phyloP scores from a whole-genome alignment of 2,113 vertebrate genomes.

The Blennius ocellaris region DNA sequence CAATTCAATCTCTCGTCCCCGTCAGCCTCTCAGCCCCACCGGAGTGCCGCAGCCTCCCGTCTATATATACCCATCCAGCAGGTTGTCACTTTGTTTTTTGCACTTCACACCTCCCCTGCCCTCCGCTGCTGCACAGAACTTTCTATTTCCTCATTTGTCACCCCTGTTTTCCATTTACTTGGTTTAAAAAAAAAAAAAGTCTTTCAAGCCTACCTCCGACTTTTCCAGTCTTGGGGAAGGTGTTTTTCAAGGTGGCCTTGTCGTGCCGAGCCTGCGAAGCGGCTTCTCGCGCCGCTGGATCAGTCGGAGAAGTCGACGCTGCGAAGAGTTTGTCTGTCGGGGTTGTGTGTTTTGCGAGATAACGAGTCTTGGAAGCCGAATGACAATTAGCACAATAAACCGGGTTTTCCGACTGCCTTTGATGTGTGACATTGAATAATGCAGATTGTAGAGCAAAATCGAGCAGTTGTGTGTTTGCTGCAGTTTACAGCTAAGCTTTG shows the following conservation, averaged over 20 bases:
- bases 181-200: too few species aligned
- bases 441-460: constrained; percentile 30
- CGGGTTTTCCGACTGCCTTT: constrained; percentile 34
- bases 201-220: constrained; percentile 37
- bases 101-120: constrained; percentile 33
- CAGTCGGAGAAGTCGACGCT: constrained; percentile 17
- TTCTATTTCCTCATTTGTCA: constrained; percentile 63
- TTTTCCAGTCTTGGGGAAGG: constrained; percentile 33
- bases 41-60: too few species aligned
- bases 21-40: constrained; percentile 51
- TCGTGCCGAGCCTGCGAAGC: background rate
- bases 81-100: constrained; percentile 53
- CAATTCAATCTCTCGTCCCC: constrained; percentile 73
- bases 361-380: constrained; percentile 16
- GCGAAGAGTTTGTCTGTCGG: constrained; percentile 10
- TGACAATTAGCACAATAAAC: constrained; percentile 13
- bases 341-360: constrained; percentile 30
- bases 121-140: constrained; percentile 42
- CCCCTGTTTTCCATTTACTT: constrained; percentile 50
- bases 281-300: background rate
- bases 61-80: constrained; percentile 31
- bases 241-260: constrained; percentile 29
- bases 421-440: constrained; percentile 49
- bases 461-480: constrained; percentile 30
- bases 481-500: constrained; percentile 29